Percentiles rank a stretch among this genome's conserved stretches.
These are phyloP conservation scores for Phortica okadai DNA, from an alignment of 2,888 invertebrate species.

Conservation along the genomic window DNA sequence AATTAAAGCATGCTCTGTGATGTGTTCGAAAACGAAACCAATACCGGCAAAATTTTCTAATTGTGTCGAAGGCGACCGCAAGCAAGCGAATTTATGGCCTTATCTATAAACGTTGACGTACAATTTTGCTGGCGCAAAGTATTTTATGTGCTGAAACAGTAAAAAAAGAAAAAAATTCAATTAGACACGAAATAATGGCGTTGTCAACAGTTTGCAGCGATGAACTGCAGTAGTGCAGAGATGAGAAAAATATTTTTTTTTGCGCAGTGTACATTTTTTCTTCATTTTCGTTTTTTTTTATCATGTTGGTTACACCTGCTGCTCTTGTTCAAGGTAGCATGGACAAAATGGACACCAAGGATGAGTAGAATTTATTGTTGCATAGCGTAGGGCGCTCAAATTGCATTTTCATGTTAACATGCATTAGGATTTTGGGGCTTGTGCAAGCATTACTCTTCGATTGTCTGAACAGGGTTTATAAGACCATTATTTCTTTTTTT, in stretches of 20 bases:
- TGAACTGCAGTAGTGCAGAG: background rate
- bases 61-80: conserved; percentile 51
- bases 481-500: background rate
- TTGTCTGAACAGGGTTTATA: background rate
- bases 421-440: conserved; percentile 1
- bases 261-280: background rate
- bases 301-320: background rate
- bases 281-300: background rate
- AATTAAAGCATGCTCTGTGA: background rate
- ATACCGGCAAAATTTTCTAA: conserved; percentile 57
- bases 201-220: background rate
- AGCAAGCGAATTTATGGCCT: conserved; percentile 57
- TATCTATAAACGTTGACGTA: conserved; percentile 53
- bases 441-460: background rate
- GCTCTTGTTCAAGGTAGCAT: background rate
- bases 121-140: background rate
- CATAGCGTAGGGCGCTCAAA: background rate
- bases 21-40: conserved; percentile 43
- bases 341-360: conserved; percentile 1
- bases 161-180: conserved; percentile 1
- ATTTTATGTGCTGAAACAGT: background rate
- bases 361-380: conserved; percentile 8
- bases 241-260: no score
- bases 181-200: background rate
- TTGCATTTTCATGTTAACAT: conserved; percentile 21